Percentiles rank a stretch among this genome's conserved stretches.
Conservation (phyloP, 2,888 invertebrate genomes). For the Melieria omissa region DNA sequence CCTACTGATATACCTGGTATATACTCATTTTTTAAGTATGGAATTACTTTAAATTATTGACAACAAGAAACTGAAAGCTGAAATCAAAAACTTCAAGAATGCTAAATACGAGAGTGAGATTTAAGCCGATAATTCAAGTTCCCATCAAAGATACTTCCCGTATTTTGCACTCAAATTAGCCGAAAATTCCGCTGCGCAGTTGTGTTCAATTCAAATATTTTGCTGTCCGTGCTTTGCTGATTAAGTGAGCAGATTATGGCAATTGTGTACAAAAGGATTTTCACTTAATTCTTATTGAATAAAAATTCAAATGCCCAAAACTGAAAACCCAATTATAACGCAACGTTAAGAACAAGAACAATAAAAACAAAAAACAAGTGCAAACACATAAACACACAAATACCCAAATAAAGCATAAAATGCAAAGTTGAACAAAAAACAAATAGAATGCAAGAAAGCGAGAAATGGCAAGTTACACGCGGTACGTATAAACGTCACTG, state of each 20-base stretch:
- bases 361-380: background rate
- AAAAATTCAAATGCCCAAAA: constrained; percentile 30
- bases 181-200: too few species aligned
- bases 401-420: background rate
- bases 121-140: too few species aligned
- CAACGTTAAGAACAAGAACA: constrained; percentile 11
- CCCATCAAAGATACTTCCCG: too few species aligned
- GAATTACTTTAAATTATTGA: too few species aligned
- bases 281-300: constrained; percentile 28
- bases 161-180: too few species aligned
- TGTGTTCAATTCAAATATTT: constrained; percentile 9
- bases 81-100: too few species aligned
- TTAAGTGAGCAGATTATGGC: constrained; percentile 27
- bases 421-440: background rate
- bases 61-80: too few species aligned
- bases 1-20: too few species aligned
- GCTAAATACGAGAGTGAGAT: too few species aligned
- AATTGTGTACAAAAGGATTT: constrained; percentile 20
- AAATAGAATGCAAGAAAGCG: background rate
- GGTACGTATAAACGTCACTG: constrained; percentile 6
- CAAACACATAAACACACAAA: background rate
- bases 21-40: too few species aligned
- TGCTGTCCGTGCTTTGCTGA: background rate
- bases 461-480: background rate
- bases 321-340: constrained; percentile 29